Conservation (phyloP, 1,140 invertebrate species). For the Zaprionus gabonicus region DNA sequence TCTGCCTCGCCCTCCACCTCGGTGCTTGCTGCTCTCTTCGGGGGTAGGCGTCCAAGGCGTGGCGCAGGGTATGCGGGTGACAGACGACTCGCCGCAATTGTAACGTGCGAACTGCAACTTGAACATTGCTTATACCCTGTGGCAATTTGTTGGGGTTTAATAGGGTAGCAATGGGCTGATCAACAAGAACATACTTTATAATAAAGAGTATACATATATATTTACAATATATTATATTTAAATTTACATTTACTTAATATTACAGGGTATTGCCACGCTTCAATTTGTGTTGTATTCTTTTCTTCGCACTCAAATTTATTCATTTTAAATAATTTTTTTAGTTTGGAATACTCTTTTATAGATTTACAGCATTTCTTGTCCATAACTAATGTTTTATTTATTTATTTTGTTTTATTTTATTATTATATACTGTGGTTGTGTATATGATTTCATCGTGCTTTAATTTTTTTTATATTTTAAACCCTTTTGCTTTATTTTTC, state of each 20-base stretch:
- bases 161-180: neutral
- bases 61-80: conserved; percentile 21
- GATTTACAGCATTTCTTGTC: no score
- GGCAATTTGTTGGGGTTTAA: neutral
- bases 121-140: conserved; percentile 42
- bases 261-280: no score
- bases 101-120: conserved; percentile 73
- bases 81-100: conserved; percentile 60
- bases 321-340: no score
- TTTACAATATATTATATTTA: no score
- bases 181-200: neutral
- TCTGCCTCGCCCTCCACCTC: neutral
- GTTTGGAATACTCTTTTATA: no score
- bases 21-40: neutral
- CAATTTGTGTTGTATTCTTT: no score
- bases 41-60: conserved; percentile 9
- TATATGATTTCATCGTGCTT: neutral
- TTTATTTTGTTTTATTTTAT: neutral
- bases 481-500: no score
- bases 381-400: neutral
- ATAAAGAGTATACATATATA: no score
- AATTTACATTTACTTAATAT: no score
- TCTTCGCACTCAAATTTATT: no score
- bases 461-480: neutral
- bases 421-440: neutral